A percentile compares a stretch with the other conserved stretches of the same genome.
Conservation (phyloP, 2,113 vertebrate genomes). For the Scophthalmus maximus region DNA sequence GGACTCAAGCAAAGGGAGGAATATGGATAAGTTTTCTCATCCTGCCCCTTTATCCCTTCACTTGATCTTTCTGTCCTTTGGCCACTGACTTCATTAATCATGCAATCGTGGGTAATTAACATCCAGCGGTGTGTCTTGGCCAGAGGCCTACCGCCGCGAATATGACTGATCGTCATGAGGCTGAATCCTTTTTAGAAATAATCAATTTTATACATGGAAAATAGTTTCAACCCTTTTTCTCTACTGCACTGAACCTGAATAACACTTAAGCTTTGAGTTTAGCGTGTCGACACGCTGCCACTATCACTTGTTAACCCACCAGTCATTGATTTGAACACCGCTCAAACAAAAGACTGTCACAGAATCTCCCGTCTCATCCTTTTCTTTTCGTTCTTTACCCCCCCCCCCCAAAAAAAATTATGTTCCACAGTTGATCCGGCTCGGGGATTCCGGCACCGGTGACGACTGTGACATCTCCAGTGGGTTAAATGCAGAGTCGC, state of each 20-base stretch:
- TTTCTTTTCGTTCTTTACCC: constrained; percentile 22
- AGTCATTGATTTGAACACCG: constrained; percentile 45
- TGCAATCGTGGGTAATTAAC: constrained; percentile 69
- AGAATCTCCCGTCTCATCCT: constrained; percentile 6
- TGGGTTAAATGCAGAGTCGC: constrained; percentile 23
- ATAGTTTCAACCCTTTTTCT: neutral
- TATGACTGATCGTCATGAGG: constrained; percentile 8
- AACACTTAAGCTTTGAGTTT: neutral
- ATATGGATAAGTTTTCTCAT: constrained; percentile 61
- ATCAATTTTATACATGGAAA: neutral
- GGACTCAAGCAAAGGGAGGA: constrained; percentile 66
- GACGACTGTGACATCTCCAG: constrained; percentile 19
- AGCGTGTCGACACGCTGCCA: constrained; percentile 11
- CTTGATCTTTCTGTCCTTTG: constrained; percentile 68
- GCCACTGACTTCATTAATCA: constrained; percentile 68
- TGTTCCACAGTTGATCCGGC: constrained; percentile 23
- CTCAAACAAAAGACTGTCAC: constrained; percentile 17
- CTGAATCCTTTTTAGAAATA: constrained; percentile 2
- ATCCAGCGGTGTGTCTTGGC: constrained; percentile 53
- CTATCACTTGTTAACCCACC: constrained; percentile 22
- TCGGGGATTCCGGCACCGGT: constrained; percentile 19
- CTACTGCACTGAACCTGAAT: constrained; percentile 19
- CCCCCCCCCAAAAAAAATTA: constrained; percentile 9
- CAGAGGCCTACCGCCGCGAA: constrained; percentile 33
- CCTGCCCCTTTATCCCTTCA: constrained; percentile 62